These are phyloP conservation scores for Lasioglossum leucozonium DNA, from an alignment of 2,888 invertebrate genomes.

Conservation along the genomic window DNA sequence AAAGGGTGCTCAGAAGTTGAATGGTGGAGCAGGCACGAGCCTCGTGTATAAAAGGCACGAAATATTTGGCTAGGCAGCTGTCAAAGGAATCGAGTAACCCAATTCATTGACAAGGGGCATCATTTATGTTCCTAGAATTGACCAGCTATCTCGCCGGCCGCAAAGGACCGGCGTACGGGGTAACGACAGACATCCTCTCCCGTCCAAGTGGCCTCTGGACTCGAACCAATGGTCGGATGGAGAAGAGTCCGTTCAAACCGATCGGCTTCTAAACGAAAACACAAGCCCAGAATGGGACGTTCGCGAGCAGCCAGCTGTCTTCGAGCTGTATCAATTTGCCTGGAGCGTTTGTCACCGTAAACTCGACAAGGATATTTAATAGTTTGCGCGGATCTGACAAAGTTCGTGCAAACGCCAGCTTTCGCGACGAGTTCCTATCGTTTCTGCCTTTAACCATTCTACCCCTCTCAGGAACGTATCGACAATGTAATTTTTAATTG, in stretches of 20 bases:
- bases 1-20: neutral
- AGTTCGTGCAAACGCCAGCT: neutral
- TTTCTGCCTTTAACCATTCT: neutral
- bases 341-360: slow-evolving; percentile 2
- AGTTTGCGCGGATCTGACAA: neutral
- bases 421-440: neutral
- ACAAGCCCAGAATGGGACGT: neutral
- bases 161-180: neutral
- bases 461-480: neutral
- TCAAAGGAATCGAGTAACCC: neutral
- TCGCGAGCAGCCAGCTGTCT: neutral
- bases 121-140: slow-evolving; percentile 27
- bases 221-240: slow-evolving; percentile 6
- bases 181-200: neutral
- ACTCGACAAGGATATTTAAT: neutral
- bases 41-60: neutral
- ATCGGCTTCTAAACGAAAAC: neutral
- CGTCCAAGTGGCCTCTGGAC: slow-evolving; percentile 10
- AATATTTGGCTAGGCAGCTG: slow-evolving; percentile 26
- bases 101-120: slow-evolving; percentile 17
- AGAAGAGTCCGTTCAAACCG: slow-evolving; percentile 17
- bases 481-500: neutral
- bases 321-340: slow-evolving; percentile 15
- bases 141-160: neutral
- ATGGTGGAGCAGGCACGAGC: neutral